Base-by-base conservation (phyloP, 2,797 vertebrate genomes). In the Nasua narica region DNA sequence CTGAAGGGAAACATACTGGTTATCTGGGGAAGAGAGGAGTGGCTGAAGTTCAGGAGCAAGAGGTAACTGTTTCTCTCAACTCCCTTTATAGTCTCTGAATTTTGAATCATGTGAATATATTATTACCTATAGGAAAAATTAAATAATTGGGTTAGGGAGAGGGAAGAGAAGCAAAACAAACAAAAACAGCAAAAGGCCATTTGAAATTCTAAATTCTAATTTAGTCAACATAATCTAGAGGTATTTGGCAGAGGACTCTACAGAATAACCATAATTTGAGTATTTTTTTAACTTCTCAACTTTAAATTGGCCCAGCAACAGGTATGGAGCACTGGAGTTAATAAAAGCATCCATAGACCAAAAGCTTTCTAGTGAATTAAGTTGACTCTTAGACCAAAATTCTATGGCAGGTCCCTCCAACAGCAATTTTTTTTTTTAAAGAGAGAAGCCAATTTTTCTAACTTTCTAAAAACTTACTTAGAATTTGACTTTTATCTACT, bases 271-370 rank as follows among this genome's bases (percentile, higher is more conserved):
- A 91, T 56, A 85, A 69, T 78, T 91, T 72, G 46, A 81, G 62
- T 54, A 54, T 58, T 23, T 83, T 70, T 48, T 78, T 94, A 78
- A 79, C 79, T 91, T 91, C 72, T 94, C 48, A 60, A 94, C 79
- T 94, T 91, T 27, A 70, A 95, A 91, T 91, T 91, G 70, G 82
- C 76, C 54, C 62, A 90, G 74, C 15, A 60, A 79, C 48, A 94
- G 58, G 32, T 76, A 91, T 50, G 56, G 25, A 76, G 13, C 50
- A 74, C 29, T 58, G 91, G 23, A 91, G 60, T 94, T 37, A 91
- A 85, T 91, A 85, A 90, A 86, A 91, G 52, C 12, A 91, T 48
- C 72, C 46, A n/a, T 27, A 83, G 60, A 86, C 67, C 37, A 79
- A 94, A 91, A 46, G 54, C 8, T 92, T 88, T 94, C 37, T 52